Base-by-base conservation (phyloP, 2,888 invertebrate genomes). In the Argyresthia goedartella region DNA sequence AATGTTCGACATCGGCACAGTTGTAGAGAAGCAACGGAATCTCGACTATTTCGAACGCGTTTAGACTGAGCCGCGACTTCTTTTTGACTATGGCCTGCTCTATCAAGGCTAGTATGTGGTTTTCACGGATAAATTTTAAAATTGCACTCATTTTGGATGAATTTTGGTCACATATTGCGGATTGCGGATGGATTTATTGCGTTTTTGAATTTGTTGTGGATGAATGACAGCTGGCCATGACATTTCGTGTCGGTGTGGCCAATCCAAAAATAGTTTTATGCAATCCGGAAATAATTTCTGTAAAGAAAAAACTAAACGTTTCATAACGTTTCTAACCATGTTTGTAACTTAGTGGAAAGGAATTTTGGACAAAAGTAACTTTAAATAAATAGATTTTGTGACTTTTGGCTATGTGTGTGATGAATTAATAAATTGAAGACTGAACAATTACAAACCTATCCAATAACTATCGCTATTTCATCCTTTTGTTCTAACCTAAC, bases 81-180 rank as follows among this genome's bases (percentile, higher is more conserved):
- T 89, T 90, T 63, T 88, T 89, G 36, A 75, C 76, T 53, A 89
- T 81, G 9, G 89, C 91, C 65, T 89, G 88, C 77, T 92, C 92
- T 62, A 92, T 90, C 60, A 90, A 85, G 41, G 91, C 91, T 62
- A 91, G 69, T 66, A 91, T 89, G 65, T 91, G 90, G 69, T 91
- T 90, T 74, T 89, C 88, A 73, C 90, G 91, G 64, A 92, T 89
- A 74, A 90, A 92, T 76, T 91, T 89, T 72, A 90, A 88, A 64
- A 92, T 85, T 64, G 87, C 87, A 84, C 90, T 91, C 90, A 91
- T 91, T 51, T 42, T 52, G 42, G 13, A 11, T 8, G 16, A 11
- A 25, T 46, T 46, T 46, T 46, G 46, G 33, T 46, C 11, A 46
- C 46, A 46, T 46, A 15, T 15, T 44, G 15, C 15, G 14, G 25